Conservation (phyloP, 30 jellyfish, hydroid and myxozoan species). For the Phacellophora camtschatica region DNA sequence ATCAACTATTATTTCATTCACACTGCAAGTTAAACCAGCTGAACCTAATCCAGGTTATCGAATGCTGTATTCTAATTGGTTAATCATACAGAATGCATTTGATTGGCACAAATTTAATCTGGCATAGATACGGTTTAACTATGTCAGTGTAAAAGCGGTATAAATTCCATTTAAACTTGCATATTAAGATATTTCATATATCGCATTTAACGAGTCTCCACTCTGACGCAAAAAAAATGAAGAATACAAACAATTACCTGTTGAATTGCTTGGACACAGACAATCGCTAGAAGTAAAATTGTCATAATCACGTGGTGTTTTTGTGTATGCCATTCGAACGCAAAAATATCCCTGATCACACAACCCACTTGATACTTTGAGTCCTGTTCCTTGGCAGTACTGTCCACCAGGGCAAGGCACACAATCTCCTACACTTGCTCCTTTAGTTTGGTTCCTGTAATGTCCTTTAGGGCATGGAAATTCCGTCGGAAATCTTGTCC, state of each 20-base stretch:
- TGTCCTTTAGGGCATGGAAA: constrained; percentile 94
- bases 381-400: constrained; percentile 84
- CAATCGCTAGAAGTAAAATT: constrained; percentile 74
- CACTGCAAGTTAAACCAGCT: no score
- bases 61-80: no score
- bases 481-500: constrained; percentile 73
- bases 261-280: constrained; percentile 79
- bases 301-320: constrained; percentile 80
- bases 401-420: constrained; percentile 76
- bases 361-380: constrained; percentile 57
- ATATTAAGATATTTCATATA: no score
- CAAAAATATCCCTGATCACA: constrained; percentile 96
- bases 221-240: no score
- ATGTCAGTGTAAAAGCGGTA: no score
- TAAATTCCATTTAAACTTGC: no score
- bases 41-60: no score
- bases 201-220: no score
- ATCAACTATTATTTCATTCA: no score
- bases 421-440: constrained; percentile 71
- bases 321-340: constrained; percentile 80
- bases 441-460: constrained; percentile 76
- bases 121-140: no score
- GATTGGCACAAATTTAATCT: no score
- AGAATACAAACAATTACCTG: constrained; percentile 47
- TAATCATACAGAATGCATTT: no score